These are phyloP conservation scores for Scarus forsteni DNA, from an alignment of 2,797 vertebrate genomes.

Conservation along the genomic window DNA sequence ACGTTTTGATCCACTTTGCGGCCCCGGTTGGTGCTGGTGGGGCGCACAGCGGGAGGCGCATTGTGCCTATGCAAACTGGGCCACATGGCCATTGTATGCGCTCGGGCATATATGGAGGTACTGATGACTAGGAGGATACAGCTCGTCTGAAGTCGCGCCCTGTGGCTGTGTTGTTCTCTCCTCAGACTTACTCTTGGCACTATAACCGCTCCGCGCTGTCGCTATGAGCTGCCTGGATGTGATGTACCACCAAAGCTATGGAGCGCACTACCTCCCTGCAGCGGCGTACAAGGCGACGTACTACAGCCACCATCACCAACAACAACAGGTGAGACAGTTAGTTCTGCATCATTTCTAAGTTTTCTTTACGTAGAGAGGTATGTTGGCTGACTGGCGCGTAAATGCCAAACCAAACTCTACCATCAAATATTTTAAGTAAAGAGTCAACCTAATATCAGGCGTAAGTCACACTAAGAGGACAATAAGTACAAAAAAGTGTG, in stretches of 20 bases:
- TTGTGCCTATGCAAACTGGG: slow-evolving; percentile 86
- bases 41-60: slow-evolving; percentile 78
- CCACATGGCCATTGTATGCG: slow-evolving; percentile 84
- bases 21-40: slow-evolving; percentile 77
- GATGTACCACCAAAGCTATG: slow-evolving; percentile 95
- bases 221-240: slow-evolving; percentile 98
- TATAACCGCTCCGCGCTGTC: slow-evolving; percentile 66
- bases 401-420: background rate
- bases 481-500: background rate
- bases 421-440: background rate
- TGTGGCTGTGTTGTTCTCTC: slow-evolving; percentile 45
- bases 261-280: slow-evolving; percentile 88
- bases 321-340: slow-evolving; percentile 89
- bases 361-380: background rate
- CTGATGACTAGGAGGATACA: slow-evolving; percentile 66
- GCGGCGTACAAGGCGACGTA: slow-evolving; percentile 88
- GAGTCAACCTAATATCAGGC: background rate
- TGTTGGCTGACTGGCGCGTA: background rate
- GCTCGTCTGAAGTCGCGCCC: slow-evolving; percentile 66
- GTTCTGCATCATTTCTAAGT: background rate
- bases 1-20: slow-evolving; percentile 65
- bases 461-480: background rate
- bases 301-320: slow-evolving; percentile 83
- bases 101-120: slow-evolving; percentile 84
- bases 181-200: slow-evolving; percentile 32